A percentile compares a stretch with the other conserved stretches of the same genome.
Conservation (phyloP, 2,888 invertebrate species). For the Plusia festucae region DNA sequence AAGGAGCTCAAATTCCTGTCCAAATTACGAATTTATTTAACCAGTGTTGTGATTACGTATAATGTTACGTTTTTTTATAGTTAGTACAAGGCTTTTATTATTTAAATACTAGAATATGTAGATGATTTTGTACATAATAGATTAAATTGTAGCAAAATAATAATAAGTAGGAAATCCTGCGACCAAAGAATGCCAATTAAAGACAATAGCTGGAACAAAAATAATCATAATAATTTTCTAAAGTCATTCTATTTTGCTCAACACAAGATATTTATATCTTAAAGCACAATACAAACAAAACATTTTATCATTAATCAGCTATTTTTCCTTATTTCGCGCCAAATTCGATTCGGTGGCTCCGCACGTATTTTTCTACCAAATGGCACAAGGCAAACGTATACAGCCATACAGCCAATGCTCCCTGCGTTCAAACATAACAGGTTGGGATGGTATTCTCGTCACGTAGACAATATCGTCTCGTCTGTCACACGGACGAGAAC, state of each 20-base stretch:
- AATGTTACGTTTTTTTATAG: too few species aligned
- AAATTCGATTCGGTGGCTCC: constrained; percentile 42
- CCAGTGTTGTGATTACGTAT: too few species aligned
- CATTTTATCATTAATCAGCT: constrained; percentile 19
- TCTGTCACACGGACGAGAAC: constrained; percentile 50
- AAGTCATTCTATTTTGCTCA: too few species aligned
- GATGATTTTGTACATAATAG: too few species aligned
- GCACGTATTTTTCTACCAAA: constrained; percentile 48
- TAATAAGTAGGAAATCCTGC: too few species aligned
- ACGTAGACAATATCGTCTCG: constrained; percentile 59
- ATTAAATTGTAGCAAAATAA: too few species aligned
- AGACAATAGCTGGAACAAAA: too few species aligned
- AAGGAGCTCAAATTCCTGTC: not conserved
- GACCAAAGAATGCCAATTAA: too few species aligned
- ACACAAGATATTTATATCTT: not conserved
- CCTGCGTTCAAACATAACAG: constrained; percentile 34
- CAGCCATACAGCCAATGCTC: constrained; percentile 42
- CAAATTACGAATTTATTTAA: too few species aligned
- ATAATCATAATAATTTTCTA: too few species aligned
- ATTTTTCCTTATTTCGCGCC: constrained; percentile 50
- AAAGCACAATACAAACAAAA: constrained; percentile 8
- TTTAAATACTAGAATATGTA: too few species aligned
- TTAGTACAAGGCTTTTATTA: too few species aligned
- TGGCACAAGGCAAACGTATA: constrained; percentile 45
- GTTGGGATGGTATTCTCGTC: constrained; percentile 48